phyloP scores from a whole-genome alignment of 37 sponge, comb jelly and placozoan species.

The Halisarca cf. caerulea region DNA sequence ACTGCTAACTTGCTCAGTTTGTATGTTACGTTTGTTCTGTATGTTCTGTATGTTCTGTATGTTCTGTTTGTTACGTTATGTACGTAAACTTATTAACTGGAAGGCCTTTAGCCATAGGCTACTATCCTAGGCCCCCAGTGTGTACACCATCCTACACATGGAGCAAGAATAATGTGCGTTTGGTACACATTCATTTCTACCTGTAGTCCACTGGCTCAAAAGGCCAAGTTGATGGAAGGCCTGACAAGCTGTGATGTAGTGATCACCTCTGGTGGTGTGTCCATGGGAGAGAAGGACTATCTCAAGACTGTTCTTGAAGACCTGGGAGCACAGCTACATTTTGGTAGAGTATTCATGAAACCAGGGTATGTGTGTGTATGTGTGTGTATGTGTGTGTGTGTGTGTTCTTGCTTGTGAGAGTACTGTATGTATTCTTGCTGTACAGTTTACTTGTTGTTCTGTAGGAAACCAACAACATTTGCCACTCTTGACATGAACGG shows the following conservation, averaged over 20 bases:
- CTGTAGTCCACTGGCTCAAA: constrained; percentile 55
- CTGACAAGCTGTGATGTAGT: constrained; percentile 76
- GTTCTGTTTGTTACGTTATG: too few species aligned
- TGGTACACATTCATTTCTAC: too few species aligned
- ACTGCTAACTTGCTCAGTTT: too few species aligned
- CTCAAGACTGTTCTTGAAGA: constrained; percentile 86
- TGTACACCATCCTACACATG: too few species aligned
- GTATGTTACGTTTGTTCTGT: too few species aligned
- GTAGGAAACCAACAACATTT: constrained; percentile 97
- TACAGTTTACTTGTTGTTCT: not conserved
- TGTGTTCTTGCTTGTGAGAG: not conserved
- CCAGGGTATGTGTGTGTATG: constrained; percentile 76
- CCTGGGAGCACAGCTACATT: constrained; percentile 80
- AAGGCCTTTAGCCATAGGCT: too few species aligned
- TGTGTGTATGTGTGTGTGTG: constrained; percentile 32
- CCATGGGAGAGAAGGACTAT: constrained; percentile 98
- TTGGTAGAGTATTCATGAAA: constrained; percentile 96
- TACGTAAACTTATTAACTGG: too few species aligned
- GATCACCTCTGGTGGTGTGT: constrained; percentile 95
- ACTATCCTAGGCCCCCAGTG: too few species aligned
- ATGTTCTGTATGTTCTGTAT: too few species aligned
- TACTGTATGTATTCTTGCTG: not conserved
- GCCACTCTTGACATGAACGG: constrained; percentile 69
- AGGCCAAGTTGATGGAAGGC: constrained; percentile 27
- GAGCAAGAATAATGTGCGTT: too few species aligned